Evolutionary conservation across 2,797 vertebrate species (phyloP).

Genomic region (Gobionotothen gibberifrons): DNA sequence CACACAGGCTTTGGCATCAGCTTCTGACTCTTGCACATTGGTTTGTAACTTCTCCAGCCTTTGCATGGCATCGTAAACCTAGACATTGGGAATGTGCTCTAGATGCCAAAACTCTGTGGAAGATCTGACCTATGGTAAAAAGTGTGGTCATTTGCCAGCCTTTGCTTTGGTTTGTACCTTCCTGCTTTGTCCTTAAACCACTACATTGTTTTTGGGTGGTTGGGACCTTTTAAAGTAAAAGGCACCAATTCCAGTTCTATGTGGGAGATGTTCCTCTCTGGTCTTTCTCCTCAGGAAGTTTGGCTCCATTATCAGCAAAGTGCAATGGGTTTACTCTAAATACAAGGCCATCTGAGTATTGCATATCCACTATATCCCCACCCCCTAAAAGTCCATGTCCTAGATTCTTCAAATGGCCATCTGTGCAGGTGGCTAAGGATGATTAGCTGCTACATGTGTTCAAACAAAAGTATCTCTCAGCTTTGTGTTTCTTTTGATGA

Average conservation of each 20-base stretch:
- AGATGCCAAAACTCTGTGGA: not conserved
- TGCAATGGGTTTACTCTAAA: conserved; percentile 35
- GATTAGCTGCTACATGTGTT: conserved; percentile 40
- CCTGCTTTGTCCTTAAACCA: not conserved
- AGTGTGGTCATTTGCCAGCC: not conserved
- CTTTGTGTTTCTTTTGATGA: conserved; percentile 14
- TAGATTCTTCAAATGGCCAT: conserved; percentile 30
- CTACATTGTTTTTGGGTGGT: not conserved
- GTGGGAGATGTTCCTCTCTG: not conserved
- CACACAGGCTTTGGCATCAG: no score
- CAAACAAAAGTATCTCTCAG: conserved; percentile 12
- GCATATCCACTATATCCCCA: conserved; percentile 17
- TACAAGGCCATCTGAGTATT: conserved; percentile 40
- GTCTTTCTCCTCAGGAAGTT: conserved; percentile 16
- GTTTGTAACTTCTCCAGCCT: not conserved
- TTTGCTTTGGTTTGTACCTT: not conserved
- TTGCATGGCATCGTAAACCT: not conserved
- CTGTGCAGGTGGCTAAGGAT: conserved; percentile 42
- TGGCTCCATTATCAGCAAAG: conserved; percentile 16
- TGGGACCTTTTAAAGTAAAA: conserved; percentile 1
- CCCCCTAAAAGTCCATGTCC: conserved; percentile 20
- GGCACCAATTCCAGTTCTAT: not conserved
- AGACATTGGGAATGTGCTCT: not conserved
- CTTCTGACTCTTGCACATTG: not conserved
- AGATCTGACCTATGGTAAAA: not conserved